Evolutionary conservation across 2,113 vertebrate genomes (phyloP), one percentile per base, ranked within the genome.

Genomic region (Gadus chalcogrammus): DNA sequence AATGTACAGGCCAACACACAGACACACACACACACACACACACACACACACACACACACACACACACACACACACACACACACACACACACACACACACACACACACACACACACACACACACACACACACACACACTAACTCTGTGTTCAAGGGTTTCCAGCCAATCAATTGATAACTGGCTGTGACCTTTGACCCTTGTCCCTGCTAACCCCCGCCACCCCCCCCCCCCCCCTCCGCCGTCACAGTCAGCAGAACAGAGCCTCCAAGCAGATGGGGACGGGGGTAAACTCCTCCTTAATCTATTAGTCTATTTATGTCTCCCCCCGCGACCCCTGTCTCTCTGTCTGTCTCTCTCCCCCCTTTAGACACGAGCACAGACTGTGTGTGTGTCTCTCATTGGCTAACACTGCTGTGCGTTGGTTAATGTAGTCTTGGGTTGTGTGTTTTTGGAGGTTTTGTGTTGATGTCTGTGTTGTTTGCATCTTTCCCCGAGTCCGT

Each of bases 111-210:
- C 8, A 18, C 48, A 17, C 31, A 11, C 2, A 48, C 7, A 0
- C 5, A 31, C 31, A 13, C n/a, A n/a, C 18, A 13, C 42, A 48
- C 42, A 9, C 42, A 48, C 31, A 31, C 31, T 68, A 74, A 72
- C 64, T 56, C 31, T 63, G 74, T 31, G 31, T 31, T 31, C 31
- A 67, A 59, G 76, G 6, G 55, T 76, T 72, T 69, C 61, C 59
- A 64, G 76, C 65, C 77, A 69, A 85, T 82, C 84, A 13, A 9
- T 9, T 48, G 42, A 11, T 48, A 48, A 11, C 7, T 48, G 12
- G 12, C 84, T 88, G 86, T 70, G 77, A 88, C 85, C 90, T 87
- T 67, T 87, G 83, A 42, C 81, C 79, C 79, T 72, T 65, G 70
- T 52, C 82, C 79, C 67, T 79, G 63, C 83, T 87, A 75, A 80